Percentiles rank a stretch among this genome's conserved stretches.
Evolutionary conservation across 2,113 vertebrate genomes (phyloP).

Genomic region (Shinisaurus crocodilurus): DNA sequence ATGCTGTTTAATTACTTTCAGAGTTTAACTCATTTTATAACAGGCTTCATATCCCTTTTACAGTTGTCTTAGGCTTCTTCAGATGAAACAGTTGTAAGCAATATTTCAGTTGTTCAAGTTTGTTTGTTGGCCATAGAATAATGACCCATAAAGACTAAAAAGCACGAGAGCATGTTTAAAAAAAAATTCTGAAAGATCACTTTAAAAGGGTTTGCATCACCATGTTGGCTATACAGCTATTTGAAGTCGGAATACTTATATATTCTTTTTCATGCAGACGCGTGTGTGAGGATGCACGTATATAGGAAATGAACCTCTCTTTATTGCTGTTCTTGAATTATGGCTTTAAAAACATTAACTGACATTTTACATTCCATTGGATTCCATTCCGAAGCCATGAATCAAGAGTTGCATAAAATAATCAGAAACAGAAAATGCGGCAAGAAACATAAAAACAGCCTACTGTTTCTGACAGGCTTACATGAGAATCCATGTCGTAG

Average conservation of each 20-base stretch:
- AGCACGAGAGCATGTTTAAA: constrained; percentile 62
- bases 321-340: constrained; percentile 30
- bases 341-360: constrained; percentile 16
- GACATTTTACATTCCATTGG: constrained; percentile 5
- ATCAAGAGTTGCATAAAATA: constrained; percentile 16
- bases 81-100: constrained; percentile 9
- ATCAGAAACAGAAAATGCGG: constrained; percentile 22
- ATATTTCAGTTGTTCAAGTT: constrained; percentile 45
- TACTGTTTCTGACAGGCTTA: constrained; percentile 23
- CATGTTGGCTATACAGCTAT: neutral
- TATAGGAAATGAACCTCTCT: constrained; percentile 36
- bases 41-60: constrained; percentile 50
- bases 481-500: constrained; percentile 26
- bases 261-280: neutral
- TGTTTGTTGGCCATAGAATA: constrained; percentile 64
- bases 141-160: constrained; percentile 69
- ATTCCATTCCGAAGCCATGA: constrained; percentile 32
- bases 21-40: constrained; percentile 59
- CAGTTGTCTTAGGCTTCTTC: constrained; percentile 57
- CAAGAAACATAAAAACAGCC: constrained; percentile 35
- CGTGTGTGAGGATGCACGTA: constrained; percentile 32
- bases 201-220: constrained; percentile 46
- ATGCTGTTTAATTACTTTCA: constrained; percentile 64
- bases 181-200: constrained; percentile 60
- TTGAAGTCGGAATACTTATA: constrained; percentile 37